Conservation (phyloP, 2,888 invertebrate species). For the Acleris emargana region DNA sequence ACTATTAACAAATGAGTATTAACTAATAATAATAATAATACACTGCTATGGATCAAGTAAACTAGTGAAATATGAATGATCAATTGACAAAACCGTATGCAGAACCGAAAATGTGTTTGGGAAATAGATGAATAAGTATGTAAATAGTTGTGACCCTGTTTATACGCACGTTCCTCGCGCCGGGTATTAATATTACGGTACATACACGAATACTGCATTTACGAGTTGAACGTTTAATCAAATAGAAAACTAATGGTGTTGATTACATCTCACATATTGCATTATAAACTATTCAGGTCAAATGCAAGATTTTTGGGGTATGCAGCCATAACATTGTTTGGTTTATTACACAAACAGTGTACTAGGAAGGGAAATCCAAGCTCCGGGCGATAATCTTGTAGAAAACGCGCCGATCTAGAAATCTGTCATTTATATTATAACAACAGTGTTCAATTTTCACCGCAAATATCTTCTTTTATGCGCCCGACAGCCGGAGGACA, state of each 20-base stretch:
- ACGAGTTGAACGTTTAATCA: conserved; percentile 24
- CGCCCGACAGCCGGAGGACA: conserved; percentile 42
- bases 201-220: conserved; percentile 36
- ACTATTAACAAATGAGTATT: no score
- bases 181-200: conserved; percentile 32
- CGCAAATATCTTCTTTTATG: conserved; percentile 52
- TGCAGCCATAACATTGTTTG: conserved; percentile 6
- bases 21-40: no score
- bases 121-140: conserved; percentile 22
- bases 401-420: conserved; percentile 55
- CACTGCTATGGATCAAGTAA: background rate
- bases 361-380: conserved; percentile 48
- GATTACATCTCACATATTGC: conserved; percentile 33
- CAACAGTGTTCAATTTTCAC: conserved; percentile 56
- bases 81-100: conserved; percentile 4
- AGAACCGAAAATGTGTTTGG: conserved; percentile 24
- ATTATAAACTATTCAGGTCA: conserved; percentile 28
- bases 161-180: conserved; percentile 6
- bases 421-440: conserved; percentile 49
- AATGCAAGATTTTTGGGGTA: conserved; percentile 23
- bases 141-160: conserved; percentile 34
- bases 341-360: conserved; percentile 16
- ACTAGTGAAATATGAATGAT: background rate
- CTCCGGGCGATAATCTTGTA: conserved; percentile 62
- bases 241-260: conserved; percentile 37